phyloP scores from a whole-genome alignment of 2,797 vertebrate genomes.

The Astyanax mexicanus region DNA sequence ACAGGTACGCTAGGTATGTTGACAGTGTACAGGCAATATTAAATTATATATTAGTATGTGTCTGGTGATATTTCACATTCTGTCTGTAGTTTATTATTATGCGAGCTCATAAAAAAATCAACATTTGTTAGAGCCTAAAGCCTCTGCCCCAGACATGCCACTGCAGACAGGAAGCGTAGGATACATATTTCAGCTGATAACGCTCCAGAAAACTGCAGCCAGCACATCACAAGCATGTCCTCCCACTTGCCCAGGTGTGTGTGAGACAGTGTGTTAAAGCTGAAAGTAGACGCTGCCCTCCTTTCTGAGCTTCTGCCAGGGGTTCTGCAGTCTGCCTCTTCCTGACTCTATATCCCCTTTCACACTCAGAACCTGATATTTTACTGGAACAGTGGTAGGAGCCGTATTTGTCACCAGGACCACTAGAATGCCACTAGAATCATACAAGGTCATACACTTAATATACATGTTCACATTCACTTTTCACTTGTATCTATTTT shows the following conservation, averaged over 20 bases:
- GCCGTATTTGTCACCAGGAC: no score
- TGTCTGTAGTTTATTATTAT: not conserved
- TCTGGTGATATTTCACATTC: not conserved
- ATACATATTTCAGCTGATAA: not conserved
- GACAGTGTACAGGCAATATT: slow-evolving; percentile 1
- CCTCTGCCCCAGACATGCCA: not conserved
- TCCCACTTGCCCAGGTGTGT: slow-evolving; percentile 65
- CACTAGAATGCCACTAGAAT: no score
- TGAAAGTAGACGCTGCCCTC: not conserved
- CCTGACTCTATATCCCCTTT: no score
- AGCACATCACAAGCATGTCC: not conserved
- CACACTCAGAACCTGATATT: no score
- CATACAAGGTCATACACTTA: no score
- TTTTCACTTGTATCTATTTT: no score
- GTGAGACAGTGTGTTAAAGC: slow-evolving; percentile 20
- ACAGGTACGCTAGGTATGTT: not conserved
- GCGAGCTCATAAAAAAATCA: not conserved
- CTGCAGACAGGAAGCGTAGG: not conserved
- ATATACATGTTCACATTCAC: no score
- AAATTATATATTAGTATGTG: not conserved
- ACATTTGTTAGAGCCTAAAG: not conserved
- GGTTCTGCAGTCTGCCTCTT: slow-evolving; percentile 21
- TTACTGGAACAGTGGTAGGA: no score
- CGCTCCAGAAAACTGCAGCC: not conserved
- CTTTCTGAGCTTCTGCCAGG: slow-evolving; percentile 1